Base-by-base conservation (phyloP, 2,113 vertebrate genomes). In the Trematomus loennbergii region DNA sequence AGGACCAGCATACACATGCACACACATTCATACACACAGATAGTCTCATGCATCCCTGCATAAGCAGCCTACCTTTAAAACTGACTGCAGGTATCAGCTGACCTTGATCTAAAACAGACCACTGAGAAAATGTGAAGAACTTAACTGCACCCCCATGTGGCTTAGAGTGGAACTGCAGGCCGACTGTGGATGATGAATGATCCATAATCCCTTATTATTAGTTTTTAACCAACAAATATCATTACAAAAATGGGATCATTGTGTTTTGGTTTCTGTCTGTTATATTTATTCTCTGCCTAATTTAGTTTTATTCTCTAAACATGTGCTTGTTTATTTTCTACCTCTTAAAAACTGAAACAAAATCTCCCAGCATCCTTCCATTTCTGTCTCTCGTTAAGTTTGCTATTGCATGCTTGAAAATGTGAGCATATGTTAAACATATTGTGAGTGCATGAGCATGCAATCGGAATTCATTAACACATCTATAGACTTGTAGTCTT, bases 141-240 rank as follows among this genome's bases (percentile, higher is more conserved):
- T 17, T 12, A 82, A 86, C 53, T 83, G 79, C 88, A 64, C 89
- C 87, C 40, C 80, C 88, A 57, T 88, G 91, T 89, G 91, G 88
- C 29, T 43, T 1, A 55, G 20, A 60, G 25, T 64, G n/a, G 54
- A 75, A 48, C 66, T 84, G 67, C 79, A 73, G 36, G 45, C 55
- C 64, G 33, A 48, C 12, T 60, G 29, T 9, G 15, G 25, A 65
- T 16, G 61, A 22, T 52, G 53, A 15, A 29, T 52, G 12, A 59
- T 25, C 46, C 57, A 9, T 25, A 50, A 36, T 65, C 36, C 55
- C 22, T 11, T 64, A 16, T 64, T 40, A 12, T 46, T 22, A 9
- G n/a, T 45, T 62, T 10, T 29, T 12, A 46, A 62, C 29, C 46
- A 17, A 49, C n/a, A 78, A 55, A 54, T 60, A 61, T 29, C 11